Base-by-base conservation (phyloP, 2,797 vertebrate genomes). In the Choloepus didactylus region DNA sequence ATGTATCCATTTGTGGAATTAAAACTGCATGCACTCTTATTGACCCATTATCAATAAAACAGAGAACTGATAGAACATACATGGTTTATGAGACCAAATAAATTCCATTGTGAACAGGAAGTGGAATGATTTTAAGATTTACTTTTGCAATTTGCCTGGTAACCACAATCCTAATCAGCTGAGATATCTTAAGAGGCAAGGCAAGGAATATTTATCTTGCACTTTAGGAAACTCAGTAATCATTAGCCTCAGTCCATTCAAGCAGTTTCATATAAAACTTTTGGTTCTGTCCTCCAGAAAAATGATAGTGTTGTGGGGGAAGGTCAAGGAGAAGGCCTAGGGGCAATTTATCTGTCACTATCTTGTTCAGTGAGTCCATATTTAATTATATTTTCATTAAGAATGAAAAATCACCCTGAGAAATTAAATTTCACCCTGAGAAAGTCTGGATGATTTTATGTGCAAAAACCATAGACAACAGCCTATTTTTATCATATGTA, bases 21-120 rank as follows among this genome's bases (percentile, higher is more conserved):
- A 91, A 94, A 96, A 41, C 38, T 94, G 23, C 51, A 70, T 84
- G 91, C 87, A 56, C 4, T 94, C 10, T 91, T 97, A 64, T 67
- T 94, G 80, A 96, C 76, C 38, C 44, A 41, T 85, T 72, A 89
- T 72, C 75, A 73, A 81, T 94, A 94, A 84, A 95, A 93, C 85
- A 80, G 59, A 95, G 46, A 96, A 31, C 4, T 76, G 87, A 84
- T 64, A 73, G 87, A 25, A 88, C 1, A 83, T 80, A 67, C n/a
- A n/a, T 95, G 41, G 87, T 82, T 95, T 95, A 85, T 95, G 56
- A 91, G 60, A 85, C 15, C 54, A 92, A 77, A 56, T 82, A 93
- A 93, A 92, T 96, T 91, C 94, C 80, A 82, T 3, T 35, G 75
- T 95, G 44, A 96, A 38, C 80, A 96, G 89, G 67, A 96, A 91